Conservation (phyloP, 1,140 invertebrate species). For the Drosophila punjabiensis region DNA sequence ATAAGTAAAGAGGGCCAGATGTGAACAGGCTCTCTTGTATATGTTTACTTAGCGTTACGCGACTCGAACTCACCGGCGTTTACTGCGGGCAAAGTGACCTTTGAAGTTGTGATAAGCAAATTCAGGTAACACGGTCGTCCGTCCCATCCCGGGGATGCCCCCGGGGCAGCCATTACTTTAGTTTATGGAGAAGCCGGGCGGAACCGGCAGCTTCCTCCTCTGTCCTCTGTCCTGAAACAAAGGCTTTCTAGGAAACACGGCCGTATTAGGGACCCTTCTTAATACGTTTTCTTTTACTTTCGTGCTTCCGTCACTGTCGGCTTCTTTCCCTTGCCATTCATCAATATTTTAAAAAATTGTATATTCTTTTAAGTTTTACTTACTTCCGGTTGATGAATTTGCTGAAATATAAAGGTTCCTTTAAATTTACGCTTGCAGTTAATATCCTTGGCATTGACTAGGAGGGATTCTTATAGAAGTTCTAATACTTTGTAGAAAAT, state of each 20-base stretch:
- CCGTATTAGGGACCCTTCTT: conserved; percentile 37
- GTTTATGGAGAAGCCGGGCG: background rate
- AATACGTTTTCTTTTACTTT: conserved; percentile 26
- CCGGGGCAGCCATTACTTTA: background rate
- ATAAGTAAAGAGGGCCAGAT: conserved; percentile 20
- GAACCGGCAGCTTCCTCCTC: background rate
- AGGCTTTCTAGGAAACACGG: conserved; percentile 17
- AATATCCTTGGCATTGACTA: background rate
- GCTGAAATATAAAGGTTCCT: conserved; percentile 1
- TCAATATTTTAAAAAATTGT: conserved; percentile 34
- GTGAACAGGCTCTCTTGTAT: conserved; percentile 29
- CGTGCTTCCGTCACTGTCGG: conserved; percentile 4
- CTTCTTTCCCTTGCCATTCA: conserved; percentile 11
- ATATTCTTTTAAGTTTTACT: conserved; percentile 14
- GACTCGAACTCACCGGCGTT: background rate
- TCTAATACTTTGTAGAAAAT: background rate
- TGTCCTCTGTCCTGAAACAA: conserved; percentile 10
- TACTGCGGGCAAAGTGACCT: conserved; percentile 22
- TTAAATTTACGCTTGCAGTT: conserved; percentile 2
- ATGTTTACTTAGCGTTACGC: conserved; percentile 31
- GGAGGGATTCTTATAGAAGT: background rate
- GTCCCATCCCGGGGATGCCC: conserved; percentile 3
- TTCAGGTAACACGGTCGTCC: conserved; percentile 36
- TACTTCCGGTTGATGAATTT: conserved; percentile 8
- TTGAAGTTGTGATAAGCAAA: conserved; percentile 58